Base-by-base conservation (phyloP, 2,797 vertebrate genomes). In the Urosaurus nigricauda region DNA sequence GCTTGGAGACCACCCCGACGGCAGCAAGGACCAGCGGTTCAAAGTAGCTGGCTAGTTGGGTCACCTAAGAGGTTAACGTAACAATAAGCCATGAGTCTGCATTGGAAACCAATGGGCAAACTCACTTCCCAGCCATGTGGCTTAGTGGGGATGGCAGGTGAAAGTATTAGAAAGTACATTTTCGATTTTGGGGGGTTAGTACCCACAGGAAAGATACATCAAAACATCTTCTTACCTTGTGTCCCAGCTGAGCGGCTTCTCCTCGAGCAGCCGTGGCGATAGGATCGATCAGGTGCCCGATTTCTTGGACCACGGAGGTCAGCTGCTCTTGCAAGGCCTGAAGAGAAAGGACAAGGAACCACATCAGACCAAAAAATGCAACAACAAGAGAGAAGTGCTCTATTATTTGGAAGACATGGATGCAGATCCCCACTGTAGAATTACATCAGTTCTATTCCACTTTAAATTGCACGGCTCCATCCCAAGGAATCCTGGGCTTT, bases 321-420 rank as follows among this genome's bases (percentile, higher is more conserved):
- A 99, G 97, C 96, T 99, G 99, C 77, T 99, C 99, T 95, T 99
- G 99, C 14, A 99, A 95, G 85, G 99, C 99, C 99, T 99, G 65
- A 32, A 13, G 93, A 92, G 51, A 92, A 80, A 92, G 26, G 19
- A 94, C 90, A 51, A 91, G 29, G 79, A 88, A 71, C 0, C 6
- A 14, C 71, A 82, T 87, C 87, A 51, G 81, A 13, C 16, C 32
- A 1, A 78, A 32, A 80, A 85, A 51, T 78, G 78, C 6, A n/a
- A n/a, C 2, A 3, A 47, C 17, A n/a, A 19, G 82, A 29, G 0
- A 0, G 56, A 14, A 2, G 7, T 29, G 43, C 81, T 56, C 47
- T 6, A 24, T 12, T 21, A 19, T 2, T 2, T 1, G 68, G 60
- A 51, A 73, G 2, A 40, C 9, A 1, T 19, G 70, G 6, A 32